Evolutionary conservation across 1,140 invertebrate genomes (phyloP).

Genomic region (Dolichoris vasculosae): DNA sequence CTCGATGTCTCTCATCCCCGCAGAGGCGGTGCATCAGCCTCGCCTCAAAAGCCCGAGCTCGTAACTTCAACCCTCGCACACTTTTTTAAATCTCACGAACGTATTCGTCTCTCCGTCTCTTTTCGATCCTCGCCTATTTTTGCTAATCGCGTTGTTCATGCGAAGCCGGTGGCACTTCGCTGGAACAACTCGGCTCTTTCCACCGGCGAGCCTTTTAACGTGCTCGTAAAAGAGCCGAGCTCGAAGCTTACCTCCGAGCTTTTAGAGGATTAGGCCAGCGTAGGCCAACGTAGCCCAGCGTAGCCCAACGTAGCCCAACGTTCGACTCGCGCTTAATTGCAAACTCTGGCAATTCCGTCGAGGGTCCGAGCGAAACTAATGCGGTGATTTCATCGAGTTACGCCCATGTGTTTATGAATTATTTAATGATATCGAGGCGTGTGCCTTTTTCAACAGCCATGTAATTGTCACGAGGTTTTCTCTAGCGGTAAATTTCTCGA

Average conservation of each 20-base stretch:
- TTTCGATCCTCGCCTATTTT: slow-evolving; percentile 23
- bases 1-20: not conserved
- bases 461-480: not conserved
- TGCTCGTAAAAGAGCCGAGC: slow-evolving; percentile 18
- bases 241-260: not conserved
- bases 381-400: not conserved
- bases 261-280: not conserved
- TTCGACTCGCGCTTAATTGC: too few species aligned
- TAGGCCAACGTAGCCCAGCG: not conserved
- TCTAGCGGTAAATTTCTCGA: not conserved
- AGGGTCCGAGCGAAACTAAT: not conserved
- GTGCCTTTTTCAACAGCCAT: not conserved
- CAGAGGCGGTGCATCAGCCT: not conserved
- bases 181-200: not conserved
- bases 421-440: not conserved
- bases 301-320: not conserved
- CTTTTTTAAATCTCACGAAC: not conserved
- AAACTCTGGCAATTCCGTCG: too few species aligned
- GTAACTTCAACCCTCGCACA: not conserved
- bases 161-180: too few species aligned
- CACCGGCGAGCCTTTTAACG: not conserved
- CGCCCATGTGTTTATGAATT: slow-evolving; percentile 1
- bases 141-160: not conserved
- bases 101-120: not conserved
- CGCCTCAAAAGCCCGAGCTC: not conserved